Evolutionary conservation across 2,113 vertebrate species (phyloP), one percentile per base, ranked within the genome.

Genomic region (Limanda limanda): DNA sequence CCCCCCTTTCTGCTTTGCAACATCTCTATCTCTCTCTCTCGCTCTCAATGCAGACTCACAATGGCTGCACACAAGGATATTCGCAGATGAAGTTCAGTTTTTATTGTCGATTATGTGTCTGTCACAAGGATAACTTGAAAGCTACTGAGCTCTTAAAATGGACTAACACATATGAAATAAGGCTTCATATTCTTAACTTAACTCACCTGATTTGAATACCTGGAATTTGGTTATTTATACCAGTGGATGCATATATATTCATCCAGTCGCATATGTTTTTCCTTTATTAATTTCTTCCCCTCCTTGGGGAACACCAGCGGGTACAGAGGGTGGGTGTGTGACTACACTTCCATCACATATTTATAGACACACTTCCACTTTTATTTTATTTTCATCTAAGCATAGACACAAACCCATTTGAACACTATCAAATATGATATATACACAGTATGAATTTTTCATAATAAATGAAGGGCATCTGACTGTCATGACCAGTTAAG

Each of bases 1-100:
- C 51, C 51, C 20, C n/a, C 51, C 55, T 47, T 37, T 59, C 10
- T 17, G 15, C 24, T 9, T 25, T 25, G 35, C 24, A 56, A n/a
- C 71, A 68, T 72, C 71, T 71, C 45, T 48, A n/a, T 40, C 45
- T 61, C 18, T 56, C 20, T 68, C 35, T 58, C 10, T 18, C 2
- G 1, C 1, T 45, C 52, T 62, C 66, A 27, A n/a, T 17, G 23
- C 23, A 56, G 25, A 68, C 37, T n/a, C 51, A 18, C 48, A 7
- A 20, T 54, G 51, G 4, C 11, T n/a, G 51, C 20, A 2, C 20
- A n/a, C 5, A 20, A 54, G 18, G 2, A 54, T 10, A 20, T 20
- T 20, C 11, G 51, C 51, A 2, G 7, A 15, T 20, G 51, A n/a
- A 20, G 51, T n/a, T n/a, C 20, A 20, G 48, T 54, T 54, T 52